Conservation (phyloP, 2,888 invertebrate species). For the Rhagium mordax region DNA sequence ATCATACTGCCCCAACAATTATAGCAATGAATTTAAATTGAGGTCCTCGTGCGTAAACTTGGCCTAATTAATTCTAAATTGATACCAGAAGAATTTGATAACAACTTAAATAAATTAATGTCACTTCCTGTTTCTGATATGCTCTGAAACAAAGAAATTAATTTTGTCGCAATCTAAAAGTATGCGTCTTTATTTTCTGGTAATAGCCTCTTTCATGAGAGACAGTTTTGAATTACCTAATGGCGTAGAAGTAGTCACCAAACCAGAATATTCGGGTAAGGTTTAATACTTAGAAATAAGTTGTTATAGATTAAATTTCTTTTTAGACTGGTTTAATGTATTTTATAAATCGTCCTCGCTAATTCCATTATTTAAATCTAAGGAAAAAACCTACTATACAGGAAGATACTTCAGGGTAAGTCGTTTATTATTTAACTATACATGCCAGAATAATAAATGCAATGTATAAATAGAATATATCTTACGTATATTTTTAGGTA, state of each 20-base stretch:
- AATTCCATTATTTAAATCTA: slow-evolving; percentile 9
- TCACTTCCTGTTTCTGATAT: neutral
- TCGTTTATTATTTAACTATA: neutral
- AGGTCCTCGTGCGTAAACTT: neutral
- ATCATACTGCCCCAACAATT: too few relatives aligned
- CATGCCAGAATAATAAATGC: too few relatives aligned
- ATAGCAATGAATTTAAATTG: too few relatives aligned
- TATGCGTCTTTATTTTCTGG: neutral
- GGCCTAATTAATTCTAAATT: neutral
- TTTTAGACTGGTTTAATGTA: slow-evolving; percentile 24
- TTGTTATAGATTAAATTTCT: neutral
- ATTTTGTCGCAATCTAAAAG: neutral
- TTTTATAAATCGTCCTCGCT: slow-evolving; percentile 11
- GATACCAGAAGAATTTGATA: neutral
- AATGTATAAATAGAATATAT: neutral
- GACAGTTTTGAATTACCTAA: slow-evolving; percentile 9
- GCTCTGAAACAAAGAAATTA: neutral
- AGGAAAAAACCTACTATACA: slow-evolving; percentile 9
- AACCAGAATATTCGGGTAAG: slow-evolving; percentile 19
- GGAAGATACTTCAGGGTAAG: slow-evolving; percentile 24
- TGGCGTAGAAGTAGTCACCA: slow-evolving; percentile 3
- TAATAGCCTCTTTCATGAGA: neutral
- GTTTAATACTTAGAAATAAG: neutral
- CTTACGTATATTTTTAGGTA: too few relatives aligned
- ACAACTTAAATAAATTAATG: neutral